A percentile compares a stretch with the other conserved stretches of the same genome.
phyloP scores from a whole-genome alignment of 2,888 invertebrate genomes.

The Leptinotarsa tumamoca region DNA sequence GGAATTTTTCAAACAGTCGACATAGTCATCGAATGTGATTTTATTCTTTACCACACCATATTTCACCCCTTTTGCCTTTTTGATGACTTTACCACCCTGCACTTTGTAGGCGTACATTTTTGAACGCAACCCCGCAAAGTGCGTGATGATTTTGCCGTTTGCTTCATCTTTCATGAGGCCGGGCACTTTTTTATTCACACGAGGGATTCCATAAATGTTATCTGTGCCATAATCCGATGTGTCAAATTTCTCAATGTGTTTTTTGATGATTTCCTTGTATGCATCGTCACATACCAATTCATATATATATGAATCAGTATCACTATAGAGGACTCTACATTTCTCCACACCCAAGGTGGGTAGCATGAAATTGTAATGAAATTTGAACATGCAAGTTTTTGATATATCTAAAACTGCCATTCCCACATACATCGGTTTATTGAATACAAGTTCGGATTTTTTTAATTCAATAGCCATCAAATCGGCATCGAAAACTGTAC shows the following conservation, averaged over 20 bases:
- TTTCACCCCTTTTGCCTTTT: slow-evolving; percentile 23
- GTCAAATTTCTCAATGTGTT: slow-evolving; percentile 43
- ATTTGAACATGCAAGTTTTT: slow-evolving; percentile 44
- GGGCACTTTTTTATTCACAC: slow-evolving; percentile 43
- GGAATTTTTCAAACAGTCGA: slow-evolving; percentile 12
- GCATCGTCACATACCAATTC: slow-evolving; percentile 52
- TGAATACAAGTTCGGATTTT: slow-evolving; percentile 38
- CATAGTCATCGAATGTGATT: slow-evolving; percentile 28
- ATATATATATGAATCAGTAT: slow-evolving; percentile 35
- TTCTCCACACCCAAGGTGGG: slow-evolving; percentile 32
- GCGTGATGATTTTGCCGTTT: slow-evolving; percentile 52
- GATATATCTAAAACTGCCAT: slow-evolving; percentile 46
- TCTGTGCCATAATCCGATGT: slow-evolving; percentile 46
- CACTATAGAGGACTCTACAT: slow-evolving; percentile 36
- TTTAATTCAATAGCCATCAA: slow-evolving; percentile 43
- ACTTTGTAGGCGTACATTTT: slow-evolving; percentile 50
- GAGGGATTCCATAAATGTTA: slow-evolving; percentile 44
- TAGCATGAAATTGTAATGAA: slow-evolving; percentile 44
- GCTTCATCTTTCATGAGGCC: slow-evolving; percentile 58
- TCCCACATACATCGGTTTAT: slow-evolving; percentile 46
- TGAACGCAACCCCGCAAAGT: slow-evolving; percentile 54
- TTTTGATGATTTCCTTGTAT: slow-evolving; percentile 17
- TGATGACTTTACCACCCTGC: not conserved
- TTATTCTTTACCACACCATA: slow-evolving; percentile 19
- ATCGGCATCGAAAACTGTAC: slow-evolving; percentile 41